phyloP scores from a whole-genome alignment of 2,113 vertebrate species.

The Istiophorus platypterus region DNA sequence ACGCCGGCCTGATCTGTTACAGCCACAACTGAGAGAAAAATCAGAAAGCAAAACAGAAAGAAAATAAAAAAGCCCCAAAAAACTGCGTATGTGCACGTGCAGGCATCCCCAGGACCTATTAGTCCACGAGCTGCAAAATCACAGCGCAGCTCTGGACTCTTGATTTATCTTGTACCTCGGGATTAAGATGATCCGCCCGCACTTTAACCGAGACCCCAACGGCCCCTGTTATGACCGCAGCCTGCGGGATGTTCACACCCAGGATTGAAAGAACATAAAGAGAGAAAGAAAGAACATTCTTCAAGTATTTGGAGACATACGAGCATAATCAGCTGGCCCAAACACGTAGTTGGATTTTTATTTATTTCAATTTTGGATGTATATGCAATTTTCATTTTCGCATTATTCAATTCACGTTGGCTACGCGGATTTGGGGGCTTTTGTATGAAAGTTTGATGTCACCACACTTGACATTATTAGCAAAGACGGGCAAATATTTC shows the following conservation, averaged over 20 bases:
- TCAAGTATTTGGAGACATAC: not conserved
- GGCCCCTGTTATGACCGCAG: not conserved
- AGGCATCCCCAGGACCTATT: not conserved
- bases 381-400: not conserved
- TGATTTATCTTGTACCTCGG: not conserved
- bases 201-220: constrained; percentile 6
- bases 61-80: not conserved
- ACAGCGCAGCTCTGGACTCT: not conserved
- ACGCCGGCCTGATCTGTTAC: not conserved
- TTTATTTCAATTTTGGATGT: not conserved
- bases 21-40: constrained; percentile 1
- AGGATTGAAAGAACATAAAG: not conserved
- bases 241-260: constrained; percentile 29
- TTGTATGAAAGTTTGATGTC: constrained; percentile 36
- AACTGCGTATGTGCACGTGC: not conserved
- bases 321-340: not conserved
- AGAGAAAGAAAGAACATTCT: not conserved
- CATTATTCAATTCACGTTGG: not conserved
- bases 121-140: not conserved
- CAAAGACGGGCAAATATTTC: not conserved
- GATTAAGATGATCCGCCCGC: not conserved
- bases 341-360: not conserved
- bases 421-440: not conserved
- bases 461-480: fast-evolving
- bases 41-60: not conserved